Base-by-base conservation (phyloP, 2,888 invertebrate species). In the Marronus borbonicus region DNA sequence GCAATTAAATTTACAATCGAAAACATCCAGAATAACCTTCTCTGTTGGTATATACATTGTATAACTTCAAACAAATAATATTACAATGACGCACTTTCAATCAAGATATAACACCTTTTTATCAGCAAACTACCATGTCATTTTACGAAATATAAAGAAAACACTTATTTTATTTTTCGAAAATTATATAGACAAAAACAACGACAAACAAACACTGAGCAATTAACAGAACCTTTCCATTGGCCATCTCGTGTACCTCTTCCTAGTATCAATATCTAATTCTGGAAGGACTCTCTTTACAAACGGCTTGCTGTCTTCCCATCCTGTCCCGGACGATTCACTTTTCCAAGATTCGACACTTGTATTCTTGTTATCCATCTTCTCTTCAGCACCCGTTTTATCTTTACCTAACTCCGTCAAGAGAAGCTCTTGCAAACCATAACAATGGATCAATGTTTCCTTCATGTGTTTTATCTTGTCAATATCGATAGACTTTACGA, bases 241-340 rank as follows among this genome's bases (percentile, higher is more conserved):
- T 4, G 76, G 44, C 70, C 77, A 77, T 62, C n/a, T 70, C 5
- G 77, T 62, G 20, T 62, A 77, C 7, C 77, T 62, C 49, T 69
- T 77, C 49, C 77, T 60, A 28, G 60, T 69, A 50, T 77, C 77
- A 12, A 77, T 69, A 60, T 77, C 77, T 62, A 70, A 62, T 50
- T 77, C 77, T 4, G 68, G 68, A 31, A 44, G 24, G 49, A 69
- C 77, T 14, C 77, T 44, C 31, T 64, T 77, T 7, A 77, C 58
- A 10, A 39, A 60, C 3, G 77, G 77, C 20, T 52, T 69, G 31
- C 31, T 50, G 17, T 70, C 60, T n/a, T 55, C 68, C 77, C 77
- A 70, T 2, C 69, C 77, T 14, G 39, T 49, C 14, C 69, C 68
- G 4, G 76, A 68, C 12, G 69, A 58, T 10, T 24, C 31, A 17